A percentile compares a stretch with the other conserved stretches of the same genome.
Conservation (phyloP, 1,140 invertebrate genomes). For the Calosoma granatense region DNA sequence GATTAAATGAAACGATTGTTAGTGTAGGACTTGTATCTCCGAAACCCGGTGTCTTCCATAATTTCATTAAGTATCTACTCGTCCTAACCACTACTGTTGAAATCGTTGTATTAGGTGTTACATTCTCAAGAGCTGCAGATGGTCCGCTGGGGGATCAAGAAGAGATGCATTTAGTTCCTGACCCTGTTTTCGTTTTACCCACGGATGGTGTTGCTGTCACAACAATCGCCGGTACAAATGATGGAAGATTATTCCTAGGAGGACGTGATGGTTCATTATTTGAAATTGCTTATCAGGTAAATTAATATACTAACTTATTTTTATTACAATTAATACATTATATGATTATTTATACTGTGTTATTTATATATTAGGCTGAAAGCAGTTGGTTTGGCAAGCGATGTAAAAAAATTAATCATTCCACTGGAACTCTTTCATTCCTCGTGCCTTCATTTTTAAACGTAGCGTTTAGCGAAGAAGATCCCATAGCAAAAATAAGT, state of each 20-base stretch:
- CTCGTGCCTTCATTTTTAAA: slow-evolving; percentile 86
- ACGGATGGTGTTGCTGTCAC: slow-evolving; percentile 86
- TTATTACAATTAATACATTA: neutral
- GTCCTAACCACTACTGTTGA: slow-evolving; percentile 87
- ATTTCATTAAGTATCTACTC: slow-evolving; percentile 85
- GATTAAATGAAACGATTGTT: slow-evolving; percentile 80
- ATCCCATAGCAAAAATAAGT: slow-evolving; percentile 81
- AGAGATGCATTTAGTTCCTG: slow-evolving; percentile 87
- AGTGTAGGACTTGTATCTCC: slow-evolving; percentile 79
- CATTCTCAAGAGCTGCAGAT: slow-evolving; percentile 28
- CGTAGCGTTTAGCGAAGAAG: slow-evolving; percentile 72
- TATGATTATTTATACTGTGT: too few relatives aligned
- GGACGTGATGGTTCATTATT: slow-evolving; percentile 90
- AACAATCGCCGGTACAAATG: slow-evolving; percentile 67
- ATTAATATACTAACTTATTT: slow-evolving; percentile 2
- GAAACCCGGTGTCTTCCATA: slow-evolving; percentile 76
- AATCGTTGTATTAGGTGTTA: slow-evolving; percentile 79
- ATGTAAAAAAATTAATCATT: slow-evolving; percentile 92
- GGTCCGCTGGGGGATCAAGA: slow-evolving; percentile 37
- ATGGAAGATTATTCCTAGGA: slow-evolving; percentile 90
- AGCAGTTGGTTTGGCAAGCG: slow-evolving; percentile 90
- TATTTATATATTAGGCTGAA: slow-evolving; percentile 65
- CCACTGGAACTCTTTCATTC: slow-evolving; percentile 75
- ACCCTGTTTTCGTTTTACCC: slow-evolving; percentile 84
- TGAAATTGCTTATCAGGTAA: slow-evolving; percentile 90